These are phyloP conservation scores for Thereuonema tuberculata DNA, from an alignment of 1,140 invertebrate genomes.

Conservation along the genomic window DNA sequence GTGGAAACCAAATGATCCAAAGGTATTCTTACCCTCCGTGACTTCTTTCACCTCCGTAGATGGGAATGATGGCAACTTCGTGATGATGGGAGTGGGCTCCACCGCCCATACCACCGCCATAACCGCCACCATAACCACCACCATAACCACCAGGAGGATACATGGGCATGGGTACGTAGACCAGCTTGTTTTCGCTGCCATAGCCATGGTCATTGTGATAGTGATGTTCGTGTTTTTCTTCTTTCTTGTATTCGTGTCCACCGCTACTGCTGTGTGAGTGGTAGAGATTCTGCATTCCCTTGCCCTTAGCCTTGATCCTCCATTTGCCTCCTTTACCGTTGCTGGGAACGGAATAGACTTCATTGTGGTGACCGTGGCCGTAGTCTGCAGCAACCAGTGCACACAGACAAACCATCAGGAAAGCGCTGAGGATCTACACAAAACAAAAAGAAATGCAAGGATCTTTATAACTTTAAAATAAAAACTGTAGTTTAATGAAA, in stretches of 20 bases:
- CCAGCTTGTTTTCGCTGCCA: background rate
- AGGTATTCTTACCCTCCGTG: no score
- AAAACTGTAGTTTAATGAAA: no score
- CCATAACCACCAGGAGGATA: background rate
- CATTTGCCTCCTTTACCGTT: background rate
- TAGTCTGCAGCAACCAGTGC: background rate
- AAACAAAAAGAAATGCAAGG: no score
- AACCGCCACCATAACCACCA: background rate
- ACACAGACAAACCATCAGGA: background rate
- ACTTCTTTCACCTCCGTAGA: no score
- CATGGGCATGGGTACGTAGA: no score
- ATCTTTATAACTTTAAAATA: no score
- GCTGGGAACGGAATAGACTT: background rate
- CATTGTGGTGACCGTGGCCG: background rate
- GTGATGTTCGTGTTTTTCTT: background rate
- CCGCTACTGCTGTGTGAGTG: background rate
- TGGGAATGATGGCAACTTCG: no score
- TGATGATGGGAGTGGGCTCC: background rate
- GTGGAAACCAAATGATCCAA: no score
- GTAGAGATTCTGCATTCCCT: background rate
- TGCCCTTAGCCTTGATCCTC: background rate
- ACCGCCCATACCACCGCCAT: background rate
- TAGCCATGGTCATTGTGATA: background rate
- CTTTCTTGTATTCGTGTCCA: background rate
- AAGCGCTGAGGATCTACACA: no score